Evolutionary conservation across 2,888 invertebrate genomes (phyloP).

Genomic region (Caradrina clavipalpis): DNA sequence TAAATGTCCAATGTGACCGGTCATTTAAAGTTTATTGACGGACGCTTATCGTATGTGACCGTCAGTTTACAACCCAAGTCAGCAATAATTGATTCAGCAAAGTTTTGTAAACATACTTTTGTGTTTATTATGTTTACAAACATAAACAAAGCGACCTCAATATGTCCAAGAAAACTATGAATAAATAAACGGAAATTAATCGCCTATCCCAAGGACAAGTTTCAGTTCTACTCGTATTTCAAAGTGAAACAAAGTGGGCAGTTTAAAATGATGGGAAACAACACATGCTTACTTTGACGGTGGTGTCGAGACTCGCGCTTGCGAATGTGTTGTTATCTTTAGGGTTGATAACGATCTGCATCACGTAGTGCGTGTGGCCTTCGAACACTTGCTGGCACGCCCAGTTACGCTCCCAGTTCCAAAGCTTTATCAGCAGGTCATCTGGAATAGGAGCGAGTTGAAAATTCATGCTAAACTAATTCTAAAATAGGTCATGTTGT

Average conservation of each 20-base stretch:
- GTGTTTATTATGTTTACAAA: too few relatives aligned
- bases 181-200: slow-evolving; percentile 1
- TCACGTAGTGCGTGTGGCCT: slow-evolving; percentile 99
- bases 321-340: slow-evolving; percentile 99
- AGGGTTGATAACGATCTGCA: slow-evolving; percentile 99
- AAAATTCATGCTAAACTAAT: slow-evolving; percentile 1
- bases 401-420: slow-evolving; percentile 99
- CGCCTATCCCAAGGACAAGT: neutral
- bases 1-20: too few relatives aligned
- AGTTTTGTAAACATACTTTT: neutral
- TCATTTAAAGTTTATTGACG: too few relatives aligned
- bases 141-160: neutral
- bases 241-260: too few relatives aligned
- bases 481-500: neutral
- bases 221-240: neutral
- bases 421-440: slow-evolving; percentile 99
- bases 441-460: slow-evolving; percentile 90
- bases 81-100: neutral
- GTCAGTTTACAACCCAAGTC: too few relatives aligned
- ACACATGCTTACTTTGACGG: slow-evolving; percentile 93
- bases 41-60: too few relatives aligned
- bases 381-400: slow-evolving; percentile 99
- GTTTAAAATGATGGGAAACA: slow-evolving; percentile 8
- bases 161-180: neutral
- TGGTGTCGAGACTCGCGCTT: slow-evolving; percentile 99